Base-by-base conservation (phyloP, 2,888 invertebrate genomes). In the Pharmacophagus antenor region DNA sequence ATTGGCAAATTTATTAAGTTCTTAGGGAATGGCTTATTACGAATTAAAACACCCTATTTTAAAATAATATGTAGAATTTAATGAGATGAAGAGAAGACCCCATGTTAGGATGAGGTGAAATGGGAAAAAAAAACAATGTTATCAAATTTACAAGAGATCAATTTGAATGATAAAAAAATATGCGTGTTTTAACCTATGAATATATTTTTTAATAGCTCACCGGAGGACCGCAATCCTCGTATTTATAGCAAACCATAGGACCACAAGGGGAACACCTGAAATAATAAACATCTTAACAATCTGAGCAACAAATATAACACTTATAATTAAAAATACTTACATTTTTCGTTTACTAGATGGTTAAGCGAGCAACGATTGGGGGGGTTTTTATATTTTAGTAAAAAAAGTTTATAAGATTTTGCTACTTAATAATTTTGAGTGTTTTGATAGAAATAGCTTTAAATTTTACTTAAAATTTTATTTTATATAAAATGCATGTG, bases 171-270 rank as follows among this genome's bases (percentile, higher is more conserved):
- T n/a, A n/a, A n/a, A n/a, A n/a, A n/a, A n/a, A n/a, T n/a, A n/a
- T n/a, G n/a, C n/a, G n/a, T n/a, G n/a, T n/a, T n/a, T n/a, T n/a
- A n/a, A n/a, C n/a, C n/a, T n/a, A n/a, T n/a, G n/a, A n/a, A n/a
- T n/a, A n/a, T n/a, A n/a, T n/a, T n/a, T n/a, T n/a, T n/a, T 18
- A 37, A 10, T 1, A 8, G 17, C 88, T 82, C 72, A 91, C 91
- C 72, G 88, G 75, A 63, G 88, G 88, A 65, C 91, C 91, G 65
- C 86, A 88, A 68, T 91, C 91, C 81, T 91, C 89, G 67, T 91
- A 91, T 80, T 87, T 90, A 68, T 91, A 91, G 69, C 91, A 91
- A 63, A 90, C 86, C 83, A 87, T 86, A 59, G 86, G 88, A 63
- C 89, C 87, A 76, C 88, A 88, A 51, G 90, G 88, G 50, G 85